Evolutionary conservation across 1,140 invertebrate species (phyloP).

Genomic region (Drosophila setifemur): DNA sequence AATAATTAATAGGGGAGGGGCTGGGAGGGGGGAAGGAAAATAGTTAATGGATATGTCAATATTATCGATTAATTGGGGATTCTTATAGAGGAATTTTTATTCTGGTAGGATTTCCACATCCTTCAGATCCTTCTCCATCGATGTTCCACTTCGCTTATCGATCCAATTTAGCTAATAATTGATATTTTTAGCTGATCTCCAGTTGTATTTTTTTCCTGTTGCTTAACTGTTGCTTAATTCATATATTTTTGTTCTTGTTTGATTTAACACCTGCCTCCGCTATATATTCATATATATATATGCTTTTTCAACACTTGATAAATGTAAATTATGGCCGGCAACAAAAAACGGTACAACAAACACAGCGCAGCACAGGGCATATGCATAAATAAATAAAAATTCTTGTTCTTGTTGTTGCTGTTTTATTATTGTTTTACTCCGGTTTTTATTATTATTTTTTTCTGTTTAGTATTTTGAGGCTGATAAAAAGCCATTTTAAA

Average conservation of each 20-base stretch:
- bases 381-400: constrained; percentile 29
- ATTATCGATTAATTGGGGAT: too few relatives aligned
- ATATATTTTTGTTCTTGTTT: constrained; percentile 58
- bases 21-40: too few relatives aligned
- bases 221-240: constrained; percentile 9
- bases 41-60: too few relatives aligned
- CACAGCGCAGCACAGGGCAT: neutral
- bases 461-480: neutral
- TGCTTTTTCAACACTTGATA: neutral
- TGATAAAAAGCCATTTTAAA: constrained; percentile 32
- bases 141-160: too few relatives aligned
- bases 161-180: neutral
- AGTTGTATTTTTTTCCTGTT: neutral
- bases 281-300: neutral
- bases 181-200: neutral
- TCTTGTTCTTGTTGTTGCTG: neutral
- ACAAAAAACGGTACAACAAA: neutral
- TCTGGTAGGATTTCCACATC: too few relatives aligned
- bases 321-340: constrained; percentile 20
- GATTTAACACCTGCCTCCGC: constrained; percentile 59
- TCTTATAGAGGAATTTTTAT: too few relatives aligned
- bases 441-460: neutral
- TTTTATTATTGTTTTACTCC: constrained; percentile 5
- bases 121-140: too few relatives aligned
- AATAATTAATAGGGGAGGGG: too few relatives aligned